These are phyloP conservation scores for Coregonus clupeaformis DNA, from an alignment of 2,113 vertebrate species.

Conservation along the genomic window DNA sequence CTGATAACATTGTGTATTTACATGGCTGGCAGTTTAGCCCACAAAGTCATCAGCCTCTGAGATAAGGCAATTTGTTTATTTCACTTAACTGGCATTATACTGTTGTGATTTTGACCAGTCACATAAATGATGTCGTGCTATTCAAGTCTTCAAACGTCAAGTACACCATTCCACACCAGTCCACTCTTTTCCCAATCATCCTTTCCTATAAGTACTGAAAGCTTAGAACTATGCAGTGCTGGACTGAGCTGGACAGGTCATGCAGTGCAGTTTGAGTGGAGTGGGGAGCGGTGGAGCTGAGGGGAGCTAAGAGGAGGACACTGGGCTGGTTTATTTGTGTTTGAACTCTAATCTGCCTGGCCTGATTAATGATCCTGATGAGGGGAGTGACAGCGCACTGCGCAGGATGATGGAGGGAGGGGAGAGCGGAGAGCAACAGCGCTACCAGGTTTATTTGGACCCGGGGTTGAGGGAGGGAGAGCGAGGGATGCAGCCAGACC, in stretches of 20 bases:
- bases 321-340: slow-evolving; percentile 69
- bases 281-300: slow-evolving; percentile 23
- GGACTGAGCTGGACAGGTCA: slow-evolving; percentile 30
- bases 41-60: slow-evolving; percentile 49
- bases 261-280: slow-evolving; percentile 7
- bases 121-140: slow-evolving; percentile 24
- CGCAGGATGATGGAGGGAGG: slow-evolving; percentile 53
- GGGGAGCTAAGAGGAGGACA: slow-evolving; percentile 35
- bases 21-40: slow-evolving; percentile 58
- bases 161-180: not conserved
- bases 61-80: slow-evolving; percentile 65
- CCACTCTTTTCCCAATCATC: not conserved
- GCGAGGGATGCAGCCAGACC: not conserved
- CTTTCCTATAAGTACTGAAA: slow-evolving; percentile 42
- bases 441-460: slow-evolving; percentile 76
- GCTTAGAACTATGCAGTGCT: slow-evolving; percentile 28
- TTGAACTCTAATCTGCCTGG: slow-evolving; percentile 73
- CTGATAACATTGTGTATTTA: slow-evolving; percentile 66
- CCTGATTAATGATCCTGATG: slow-evolving; percentile 77
- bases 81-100: slow-evolving; percentile 59
- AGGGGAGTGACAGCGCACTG: slow-evolving; percentile 70
- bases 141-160: slow-evolving; percentile 31
- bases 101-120: slow-evolving; percentile 36
- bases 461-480: slow-evolving; percentile 39
- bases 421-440: slow-evolving; percentile 28